phyloP scores from a whole-genome alignment of 2,797 vertebrate species.

The Triplophysa bombifrons region DNA sequence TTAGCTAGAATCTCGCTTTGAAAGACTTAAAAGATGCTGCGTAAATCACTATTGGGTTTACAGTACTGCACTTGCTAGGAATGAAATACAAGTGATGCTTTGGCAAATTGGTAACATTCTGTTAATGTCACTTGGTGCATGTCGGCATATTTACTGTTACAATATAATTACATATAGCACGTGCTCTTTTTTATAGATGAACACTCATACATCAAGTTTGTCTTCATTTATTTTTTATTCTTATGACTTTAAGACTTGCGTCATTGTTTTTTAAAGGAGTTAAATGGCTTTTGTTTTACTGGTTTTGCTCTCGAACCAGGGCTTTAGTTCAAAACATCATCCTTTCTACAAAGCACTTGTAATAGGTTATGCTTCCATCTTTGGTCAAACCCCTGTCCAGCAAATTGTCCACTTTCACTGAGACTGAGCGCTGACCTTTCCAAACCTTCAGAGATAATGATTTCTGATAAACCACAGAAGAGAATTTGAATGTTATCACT shows the following conservation, averaged over 20 bases:
- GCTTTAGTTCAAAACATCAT: neutral
- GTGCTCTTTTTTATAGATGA: neutral
- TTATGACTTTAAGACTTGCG: too few relatives aligned
- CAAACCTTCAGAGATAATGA: conserved; percentile 59
- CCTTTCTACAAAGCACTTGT: conserved; percentile 10
- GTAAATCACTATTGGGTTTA: conserved; percentile 55
- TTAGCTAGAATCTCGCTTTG: conserved; percentile 41
- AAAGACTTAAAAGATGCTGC: conserved; percentile 29
- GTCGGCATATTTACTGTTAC: conserved; percentile 16
- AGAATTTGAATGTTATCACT: conserved; percentile 65
- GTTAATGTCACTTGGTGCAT: conserved; percentile 31
- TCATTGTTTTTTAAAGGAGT: too few relatives aligned
- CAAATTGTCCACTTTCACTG: conserved; percentile 65
- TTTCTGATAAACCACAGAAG: conserved; percentile 66
- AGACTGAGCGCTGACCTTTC: conserved; percentile 66
- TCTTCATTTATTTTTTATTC: too few relatives aligned
- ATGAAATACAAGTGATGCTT: neutral
- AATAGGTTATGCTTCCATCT: conserved; percentile 55
- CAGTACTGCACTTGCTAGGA: conserved; percentile 43
- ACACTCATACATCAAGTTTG: too few relatives aligned
- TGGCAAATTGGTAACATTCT: conserved; percentile 44
- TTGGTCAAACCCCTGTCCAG: conserved; percentile 60
- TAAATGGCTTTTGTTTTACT: neutral
- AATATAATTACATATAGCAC: conserved; percentile 11
- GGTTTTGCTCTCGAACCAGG: neutral